Conservation (phyloP, 2,797 vertebrate genomes). For the Triplophysa yarkandensis region DNA sequence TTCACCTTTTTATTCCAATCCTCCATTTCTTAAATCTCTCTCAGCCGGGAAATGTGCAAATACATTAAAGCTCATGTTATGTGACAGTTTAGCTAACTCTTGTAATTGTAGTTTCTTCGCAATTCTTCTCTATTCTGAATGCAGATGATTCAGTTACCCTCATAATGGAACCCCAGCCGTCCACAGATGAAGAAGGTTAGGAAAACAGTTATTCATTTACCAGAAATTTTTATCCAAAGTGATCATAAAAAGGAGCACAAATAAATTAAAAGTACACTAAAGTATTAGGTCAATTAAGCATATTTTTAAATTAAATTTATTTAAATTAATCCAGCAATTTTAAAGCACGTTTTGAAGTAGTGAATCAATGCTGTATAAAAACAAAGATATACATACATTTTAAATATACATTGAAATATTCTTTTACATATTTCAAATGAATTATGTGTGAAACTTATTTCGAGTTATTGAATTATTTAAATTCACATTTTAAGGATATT, state of each 20-base stretch:
- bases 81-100: constrained; percentile 84
- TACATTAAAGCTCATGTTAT: constrained; percentile 67
- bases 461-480: too few species aligned
- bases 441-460: too few species aligned
- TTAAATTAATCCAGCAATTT: too few species aligned
- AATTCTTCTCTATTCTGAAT: constrained; percentile 99
- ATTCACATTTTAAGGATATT: too few species aligned
- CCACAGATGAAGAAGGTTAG: constrained; percentile 94
- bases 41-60: constrained; percentile 82
- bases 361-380: too few species aligned
- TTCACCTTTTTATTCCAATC: constrained; percentile 30
- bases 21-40: constrained; percentile 43
- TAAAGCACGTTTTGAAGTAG: too few species aligned
- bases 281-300: neutral
- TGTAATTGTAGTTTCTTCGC: constrained; percentile 98
- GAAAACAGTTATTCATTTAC: neutral
- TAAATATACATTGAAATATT: too few species aligned
- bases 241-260: too few species aligned
- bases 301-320: too few species aligned
- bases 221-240: too few species aligned
- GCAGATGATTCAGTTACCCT: constrained; percentile 91
- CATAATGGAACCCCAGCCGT: constrained; percentile 84
- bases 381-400: too few species aligned
- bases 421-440: too few species aligned
- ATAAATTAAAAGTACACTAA: neutral